These are phyloP conservation scores for Epiblema foenella DNA, from an alignment of 2,888 invertebrate species.

Conservation along the genomic window DNA sequence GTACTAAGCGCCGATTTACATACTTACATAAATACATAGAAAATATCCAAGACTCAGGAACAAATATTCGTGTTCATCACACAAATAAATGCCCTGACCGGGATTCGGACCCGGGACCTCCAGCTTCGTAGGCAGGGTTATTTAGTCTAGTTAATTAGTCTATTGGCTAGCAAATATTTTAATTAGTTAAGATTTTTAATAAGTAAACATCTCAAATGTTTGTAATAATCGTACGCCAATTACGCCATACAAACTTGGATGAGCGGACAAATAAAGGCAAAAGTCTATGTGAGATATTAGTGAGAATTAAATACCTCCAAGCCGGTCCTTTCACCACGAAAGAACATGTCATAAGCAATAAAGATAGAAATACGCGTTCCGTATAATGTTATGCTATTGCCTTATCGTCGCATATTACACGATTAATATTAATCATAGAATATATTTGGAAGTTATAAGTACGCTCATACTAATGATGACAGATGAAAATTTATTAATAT, in stretches of 20 bases:
- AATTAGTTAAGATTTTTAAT: slow-evolving; percentile 35
- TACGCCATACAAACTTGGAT: slow-evolving; percentile 26
- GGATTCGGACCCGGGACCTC: too few species aligned
- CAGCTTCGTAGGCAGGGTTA: too few species aligned
- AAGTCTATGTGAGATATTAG: slow-evolving; percentile 34
- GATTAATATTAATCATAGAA: slow-evolving; percentile 41
- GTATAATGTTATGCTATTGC: slow-evolving; percentile 41
- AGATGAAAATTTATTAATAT: slow-evolving; percentile 3
- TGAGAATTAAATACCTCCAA: slow-evolving; percentile 40
- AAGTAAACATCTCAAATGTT: slow-evolving; percentile 30
- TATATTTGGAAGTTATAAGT: slow-evolving; percentile 33
- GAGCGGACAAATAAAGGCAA: slow-evolving; percentile 20
- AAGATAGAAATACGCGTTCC: slow-evolving; percentile 37
- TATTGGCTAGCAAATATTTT: slow-evolving; percentile 31
- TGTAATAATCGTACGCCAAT: slow-evolving; percentile 25
- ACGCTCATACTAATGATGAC: slow-evolving; percentile 24
- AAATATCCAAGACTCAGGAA: too few species aligned
- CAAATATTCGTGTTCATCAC: too few species aligned
- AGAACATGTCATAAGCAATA: slow-evolving; percentile 41
- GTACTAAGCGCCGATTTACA: too few species aligned
- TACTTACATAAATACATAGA: too few species aligned
- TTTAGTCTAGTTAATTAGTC: too few species aligned
- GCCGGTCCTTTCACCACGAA: slow-evolving; percentile 40
- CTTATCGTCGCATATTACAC: slow-evolving; percentile 42
- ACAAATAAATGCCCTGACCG: too few species aligned